Base-by-base conservation (phyloP, 2,113 vertebrate species). In the Nannobrachium achirus region DNA sequence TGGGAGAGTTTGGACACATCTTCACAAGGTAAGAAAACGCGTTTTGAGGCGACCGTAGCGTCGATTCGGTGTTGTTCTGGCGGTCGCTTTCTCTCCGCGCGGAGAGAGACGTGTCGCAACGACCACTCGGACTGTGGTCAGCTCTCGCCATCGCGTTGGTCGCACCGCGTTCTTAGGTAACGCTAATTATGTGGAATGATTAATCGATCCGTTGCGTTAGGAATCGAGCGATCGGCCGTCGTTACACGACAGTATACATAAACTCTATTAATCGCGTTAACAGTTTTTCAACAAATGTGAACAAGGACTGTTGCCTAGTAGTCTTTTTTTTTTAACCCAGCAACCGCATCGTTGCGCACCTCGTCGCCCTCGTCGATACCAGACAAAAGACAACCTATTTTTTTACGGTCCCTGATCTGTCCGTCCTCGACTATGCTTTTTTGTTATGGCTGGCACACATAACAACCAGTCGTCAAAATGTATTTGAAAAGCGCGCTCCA, bases 401-500 rank as follows among this genome's bases (percentile, higher is more conserved):
- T 91, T 78, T 84, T 69, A 66, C 78, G 77, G 72, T 90, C 79
- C 79, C 38, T 71, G 58, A 40, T 79, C 65, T 48, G 10, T 58
- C 77, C 16, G 64, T 53, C 18, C 71, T 25, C 38, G 18, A 62
- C 50, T 19, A 70, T n/a, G 77, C 80, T 79, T 63, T 61, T 79
- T 81, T 83, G 69, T 69, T 69, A 78, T 19, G 51, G 75, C 88
- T 89, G 84, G 88, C 85, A 89, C 79, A 86, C 83, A 90, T 85
- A 90, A 89, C 84, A 86, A 81, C n/a, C 90, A 90, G 89, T 90
- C 87, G 90, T 91, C 90, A 90, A 90, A 92, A 89, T 89, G 86
- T 86, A 89, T 90, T 91, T 88, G 90, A 91, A 92, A 91, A 89
- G 86, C 90, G 90, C 90, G 90, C 90, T 91, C 89, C 88, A 91